Percentiles rank a stretch among this genome's conserved stretches.
phyloP scores from a whole-genome alignment of 2,888 invertebrate genomes.

The Tipula helvola region DNA sequence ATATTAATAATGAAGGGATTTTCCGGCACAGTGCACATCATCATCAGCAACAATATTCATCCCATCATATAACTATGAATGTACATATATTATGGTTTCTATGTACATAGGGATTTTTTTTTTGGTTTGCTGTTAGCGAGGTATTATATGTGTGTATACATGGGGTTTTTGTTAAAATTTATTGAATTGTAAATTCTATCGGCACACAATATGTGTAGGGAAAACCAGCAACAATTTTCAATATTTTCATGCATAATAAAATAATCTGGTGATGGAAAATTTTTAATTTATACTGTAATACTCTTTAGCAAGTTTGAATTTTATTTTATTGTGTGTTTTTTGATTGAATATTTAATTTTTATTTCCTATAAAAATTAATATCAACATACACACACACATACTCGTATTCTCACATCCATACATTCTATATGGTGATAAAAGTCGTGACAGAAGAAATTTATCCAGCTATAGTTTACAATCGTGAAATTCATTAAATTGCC shows the following conservation, averaged over 20 bases:
- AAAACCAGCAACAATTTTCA: not conserved
- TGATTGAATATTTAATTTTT: not conserved
- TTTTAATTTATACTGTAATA: not conserved
- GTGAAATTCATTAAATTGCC: too few species aligned
- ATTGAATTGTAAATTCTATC: not conserved
- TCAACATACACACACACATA: too few species aligned
- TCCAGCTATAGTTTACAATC: too few species aligned
- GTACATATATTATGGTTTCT: not conserved
- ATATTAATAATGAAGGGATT: slow-evolving; percentile 4
- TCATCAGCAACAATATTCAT: not conserved
- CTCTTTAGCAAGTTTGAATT: not conserved
- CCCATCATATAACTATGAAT: not conserved
- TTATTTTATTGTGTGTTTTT: not conserved
- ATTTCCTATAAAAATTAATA: too few species aligned
- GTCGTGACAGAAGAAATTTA: too few species aligned
- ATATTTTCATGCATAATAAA: not conserved
- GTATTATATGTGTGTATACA: not conserved
- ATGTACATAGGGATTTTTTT: not conserved
- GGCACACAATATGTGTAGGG: not conserved
- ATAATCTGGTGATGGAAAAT: not conserved
- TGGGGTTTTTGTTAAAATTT: not conserved
- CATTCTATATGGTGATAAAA: too few species aligned
- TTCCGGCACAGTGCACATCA: not conserved
- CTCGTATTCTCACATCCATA: too few species aligned
- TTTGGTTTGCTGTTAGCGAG: not conserved